Percentiles rank a stretch among this genome's conserved stretches.
These are phyloP conservation scores for Papilio demoleus DNA, from an alignment of 2,888 invertebrate genomes.

Conservation along the genomic window DNA sequence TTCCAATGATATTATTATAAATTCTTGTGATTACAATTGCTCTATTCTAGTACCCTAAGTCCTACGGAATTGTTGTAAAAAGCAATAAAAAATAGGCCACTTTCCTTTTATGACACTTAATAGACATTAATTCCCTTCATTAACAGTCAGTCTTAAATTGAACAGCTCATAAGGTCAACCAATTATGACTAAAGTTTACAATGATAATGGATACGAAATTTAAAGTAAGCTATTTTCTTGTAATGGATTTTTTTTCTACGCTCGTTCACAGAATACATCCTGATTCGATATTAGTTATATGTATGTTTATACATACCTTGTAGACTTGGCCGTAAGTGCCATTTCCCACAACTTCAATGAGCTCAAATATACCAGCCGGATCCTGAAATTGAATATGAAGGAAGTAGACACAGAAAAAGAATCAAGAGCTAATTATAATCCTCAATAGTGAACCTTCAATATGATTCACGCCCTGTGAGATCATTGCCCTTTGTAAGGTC, in stretches of 20 bases:
- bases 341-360: constrained; percentile 99
- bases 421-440: constrained; percentile 61
- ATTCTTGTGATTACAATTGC: constrained; percentile 15
- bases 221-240: not conserved
- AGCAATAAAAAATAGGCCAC: constrained; percentile 42
- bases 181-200: constrained; percentile 32
- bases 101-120: constrained; percentile 44
- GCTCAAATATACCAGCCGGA: constrained; percentile 99
- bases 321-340: constrained; percentile 99
- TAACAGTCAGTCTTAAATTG: constrained; percentile 58
- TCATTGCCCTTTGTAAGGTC: constrained; percentile 74
- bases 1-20: not conserved
- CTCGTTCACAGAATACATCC: not conserved
- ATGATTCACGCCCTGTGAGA: constrained; percentile 83
- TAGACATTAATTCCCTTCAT: constrained; percentile 66
- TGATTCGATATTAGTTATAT: not conserved
- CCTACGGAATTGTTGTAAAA: constrained; percentile 21
- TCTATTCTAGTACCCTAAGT: not conserved
- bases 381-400: constrained; percentile 88
- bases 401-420: constrained; percentile 50
- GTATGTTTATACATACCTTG: constrained; percentile 87
- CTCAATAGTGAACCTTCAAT: constrained; percentile 69
- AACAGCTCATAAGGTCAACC: constrained; percentile 42
- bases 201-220: constrained; percentile 28
- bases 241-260: not conserved